phyloP scores from a whole-genome alignment of 2,113 vertebrate genomes.

The Pontoporia blainvillei region DNA sequence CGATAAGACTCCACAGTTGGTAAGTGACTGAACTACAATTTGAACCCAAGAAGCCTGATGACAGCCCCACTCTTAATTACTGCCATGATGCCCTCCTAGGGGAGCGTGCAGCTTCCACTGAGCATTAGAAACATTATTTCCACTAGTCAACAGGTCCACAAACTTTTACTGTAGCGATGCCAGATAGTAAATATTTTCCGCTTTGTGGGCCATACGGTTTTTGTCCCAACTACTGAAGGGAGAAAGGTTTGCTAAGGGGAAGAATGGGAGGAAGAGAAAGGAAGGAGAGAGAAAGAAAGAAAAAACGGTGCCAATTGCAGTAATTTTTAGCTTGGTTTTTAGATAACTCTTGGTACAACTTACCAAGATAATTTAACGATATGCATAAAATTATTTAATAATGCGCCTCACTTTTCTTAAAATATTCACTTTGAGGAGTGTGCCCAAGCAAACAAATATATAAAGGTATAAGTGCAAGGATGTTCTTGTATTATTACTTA shows the following conservation, averaged over 20 bases:
- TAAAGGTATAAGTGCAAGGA: background rate
- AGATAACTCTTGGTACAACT: background rate
- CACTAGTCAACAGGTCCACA: background rate
- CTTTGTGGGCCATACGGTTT: background rate
- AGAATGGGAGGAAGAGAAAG: background rate
- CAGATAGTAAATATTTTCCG: background rate
- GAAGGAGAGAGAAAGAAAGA: background rate
- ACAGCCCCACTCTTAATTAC: accelerated
- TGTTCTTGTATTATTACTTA: background rate
- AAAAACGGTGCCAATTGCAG: too few species aligned
- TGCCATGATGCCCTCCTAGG: background rate
- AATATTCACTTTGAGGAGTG: background rate
- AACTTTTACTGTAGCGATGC: background rate
- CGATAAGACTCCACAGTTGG: background rate
- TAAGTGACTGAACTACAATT: background rate
- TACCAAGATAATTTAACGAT: background rate
- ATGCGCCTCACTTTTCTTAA: background rate
- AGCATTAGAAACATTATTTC: background rate
- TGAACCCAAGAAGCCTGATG: background rate
- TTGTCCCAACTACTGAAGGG: background rate
- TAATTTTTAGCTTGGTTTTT: background rate
- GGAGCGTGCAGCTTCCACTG: background rate
- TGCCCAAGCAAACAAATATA: background rate
- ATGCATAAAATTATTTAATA: background rate
- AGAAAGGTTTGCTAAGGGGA: background rate